Evolutionary conservation across 2,888 invertebrate species (phyloP).

Genomic region (Drosophila phalerata): DNA sequence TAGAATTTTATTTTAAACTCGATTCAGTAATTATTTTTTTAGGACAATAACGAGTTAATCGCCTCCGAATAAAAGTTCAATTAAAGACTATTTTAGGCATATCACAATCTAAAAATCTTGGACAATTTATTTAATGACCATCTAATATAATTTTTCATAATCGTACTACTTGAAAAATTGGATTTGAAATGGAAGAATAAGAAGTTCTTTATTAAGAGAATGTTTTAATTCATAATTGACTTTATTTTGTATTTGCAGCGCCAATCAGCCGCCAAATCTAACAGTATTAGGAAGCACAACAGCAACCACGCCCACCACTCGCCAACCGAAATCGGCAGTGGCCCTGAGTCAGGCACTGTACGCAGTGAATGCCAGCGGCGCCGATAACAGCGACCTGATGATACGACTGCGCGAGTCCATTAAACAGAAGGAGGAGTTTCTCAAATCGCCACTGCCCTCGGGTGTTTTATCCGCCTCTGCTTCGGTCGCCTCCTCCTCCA

Average conservation of each 20-base stretch:
- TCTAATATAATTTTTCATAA: background rate
- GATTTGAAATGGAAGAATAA: background rate
- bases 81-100: no score
- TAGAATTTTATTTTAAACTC: no score
- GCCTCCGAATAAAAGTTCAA: no score
- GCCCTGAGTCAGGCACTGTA: slow-evolving; percentile 63
- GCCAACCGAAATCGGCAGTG: slow-evolving; percentile 62
- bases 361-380: slow-evolving; percentile 50
- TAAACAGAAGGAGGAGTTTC: slow-evolving; percentile 95
- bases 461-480: slow-evolving; percentile 44
- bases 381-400: slow-evolving; percentile 86
- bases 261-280: slow-evolving; percentile 83
- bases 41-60: no score
- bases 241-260: slow-evolving; percentile 64
- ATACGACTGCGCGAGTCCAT: slow-evolving; percentile 93
- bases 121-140: background rate
- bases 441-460: slow-evolving; percentile 88
- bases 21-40: no score
- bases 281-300: slow-evolving; percentile 83
- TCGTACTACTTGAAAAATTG: background rate
- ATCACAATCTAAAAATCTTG: no score
- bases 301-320: slow-evolving; percentile 60
- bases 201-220: no score
- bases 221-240: background rate
- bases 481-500: slow-evolving; percentile 28